Conservation (phyloP, 30 jellyfish, hydroid and myxozoan species). For the Aurelia coerulea region DNA sequence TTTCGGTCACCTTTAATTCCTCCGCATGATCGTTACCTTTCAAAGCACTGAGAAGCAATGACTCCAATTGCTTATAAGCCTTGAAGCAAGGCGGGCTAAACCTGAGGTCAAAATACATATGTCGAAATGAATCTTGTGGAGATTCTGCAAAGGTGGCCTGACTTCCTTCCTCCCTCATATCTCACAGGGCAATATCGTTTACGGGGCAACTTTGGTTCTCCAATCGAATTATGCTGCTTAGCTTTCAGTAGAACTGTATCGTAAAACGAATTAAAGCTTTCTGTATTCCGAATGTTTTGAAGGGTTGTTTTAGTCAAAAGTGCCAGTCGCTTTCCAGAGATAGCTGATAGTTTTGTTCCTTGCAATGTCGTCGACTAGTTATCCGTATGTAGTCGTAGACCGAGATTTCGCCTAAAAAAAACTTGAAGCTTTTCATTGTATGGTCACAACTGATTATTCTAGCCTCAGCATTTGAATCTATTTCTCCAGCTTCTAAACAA, state of each 20-base stretch:
- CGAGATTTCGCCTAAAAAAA: constrained; percentile 65
- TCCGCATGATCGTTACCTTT: no score
- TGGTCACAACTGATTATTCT: constrained; percentile 64
- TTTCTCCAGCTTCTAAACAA: constrained; percentile 39
- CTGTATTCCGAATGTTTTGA: no score
- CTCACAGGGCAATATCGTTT: constrained; percentile 36
- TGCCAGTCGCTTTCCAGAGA: constrained; percentile 65
- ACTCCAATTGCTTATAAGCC: constrained; percentile 1
- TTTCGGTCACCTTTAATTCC: no score
- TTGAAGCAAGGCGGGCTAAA: constrained; percentile 18
- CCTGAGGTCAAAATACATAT: constrained; percentile 14
- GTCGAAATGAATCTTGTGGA: constrained; percentile 33
- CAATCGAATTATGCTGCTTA: no score
- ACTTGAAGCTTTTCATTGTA: constrained; percentile 56
- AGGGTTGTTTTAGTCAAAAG: constrained; percentile 43
- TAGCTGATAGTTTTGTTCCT: constrained; percentile 56
- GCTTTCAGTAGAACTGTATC: no score
- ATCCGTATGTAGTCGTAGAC: constrained; percentile 66
- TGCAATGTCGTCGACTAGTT: no score
- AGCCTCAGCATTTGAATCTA: constrained; percentile 63
- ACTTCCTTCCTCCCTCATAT: constrained; percentile 22
- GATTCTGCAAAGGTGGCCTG: constrained; percentile 14
- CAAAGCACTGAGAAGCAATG: no score
- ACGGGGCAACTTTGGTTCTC: constrained; percentile 28
- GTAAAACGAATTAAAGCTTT: no score